Base-by-base conservation (phyloP, 2,797 vertebrate species). In the Octomys mimax region DNA sequence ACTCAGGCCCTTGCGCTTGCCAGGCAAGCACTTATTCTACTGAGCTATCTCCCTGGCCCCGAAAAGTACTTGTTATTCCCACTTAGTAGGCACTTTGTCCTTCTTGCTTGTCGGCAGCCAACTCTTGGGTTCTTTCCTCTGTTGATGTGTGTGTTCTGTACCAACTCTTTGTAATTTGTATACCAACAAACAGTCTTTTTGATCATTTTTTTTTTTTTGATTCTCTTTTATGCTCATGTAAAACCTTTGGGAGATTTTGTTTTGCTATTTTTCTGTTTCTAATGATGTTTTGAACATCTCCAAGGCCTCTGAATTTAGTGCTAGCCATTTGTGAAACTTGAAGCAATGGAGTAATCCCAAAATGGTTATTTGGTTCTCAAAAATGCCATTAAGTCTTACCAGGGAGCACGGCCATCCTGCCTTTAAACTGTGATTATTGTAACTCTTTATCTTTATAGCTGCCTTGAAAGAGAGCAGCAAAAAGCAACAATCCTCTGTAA, bases 391-490 rank as follows among this genome's bases (percentile, higher is more conserved):
- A 11, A 64, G 24, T 68, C 94, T 92, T 82, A 54, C 95, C 52
- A 59, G 89, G 79, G 82, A 92, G 49, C 49, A 14, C 21, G 73
- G 83, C 70, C 9, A 22, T 68, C 42, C 59, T 95, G 86, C 88
- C 79, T 87, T 85, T 91, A 91, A 92, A 92, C 73, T 57, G 70
- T 0, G 2, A 94, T 92, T 88, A 42, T 68, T 90, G 82, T 75
- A 46, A 62, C 91, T 83, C 73, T 96, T 95, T 84, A 87, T 96
- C 89, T 96, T 96, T 95, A 96, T 68, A 90, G 96, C 93, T 4
- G 73, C 73, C 52, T 96, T 89, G 84, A 54, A 95, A 96, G 96
- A 33, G 73, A 86, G 73, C n/a, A 39, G 81, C 94, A 46, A 33
- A 64, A 92, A 84, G 49, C 77, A 92, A 46, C 89, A 85, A 18